Percentiles rank a stretch among this genome's conserved stretches.
phyloP scores from a whole-genome alignment of 2,113 vertebrate genomes.

The Megatriorchis doriae region DNA sequence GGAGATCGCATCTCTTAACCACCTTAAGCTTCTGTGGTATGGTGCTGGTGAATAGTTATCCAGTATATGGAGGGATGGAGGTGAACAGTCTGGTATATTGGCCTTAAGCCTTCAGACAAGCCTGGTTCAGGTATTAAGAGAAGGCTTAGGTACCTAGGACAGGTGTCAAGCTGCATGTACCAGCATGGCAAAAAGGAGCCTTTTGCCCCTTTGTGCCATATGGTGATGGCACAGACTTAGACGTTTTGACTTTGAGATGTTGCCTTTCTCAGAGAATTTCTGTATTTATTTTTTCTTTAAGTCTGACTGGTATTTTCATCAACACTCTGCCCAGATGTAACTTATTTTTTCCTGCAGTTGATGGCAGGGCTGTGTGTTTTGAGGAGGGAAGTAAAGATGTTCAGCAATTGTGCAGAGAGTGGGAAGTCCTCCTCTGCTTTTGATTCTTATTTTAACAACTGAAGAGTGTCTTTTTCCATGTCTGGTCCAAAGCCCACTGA shows the following conservation, averaged over 20 bases:
- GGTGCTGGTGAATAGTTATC: neutral
- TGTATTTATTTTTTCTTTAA: neutral
- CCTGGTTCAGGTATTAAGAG: neutral
- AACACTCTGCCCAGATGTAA: fast-evolving
- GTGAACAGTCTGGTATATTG: neutral
- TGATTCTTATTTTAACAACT: neutral
- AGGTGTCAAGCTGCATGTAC: neutral
- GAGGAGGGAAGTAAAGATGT: neutral
- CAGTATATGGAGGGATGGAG: neutral
- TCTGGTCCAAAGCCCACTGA: neutral
- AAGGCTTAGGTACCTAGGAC: neutral
- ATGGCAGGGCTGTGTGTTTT: neutral
- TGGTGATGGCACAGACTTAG: no score
- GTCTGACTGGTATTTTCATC: neutral
- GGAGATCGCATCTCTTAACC: neutral
- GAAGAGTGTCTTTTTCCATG: neutral
- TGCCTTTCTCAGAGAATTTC: neutral
- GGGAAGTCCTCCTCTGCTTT: neutral
- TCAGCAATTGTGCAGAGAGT: neutral
- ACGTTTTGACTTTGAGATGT: neutral
- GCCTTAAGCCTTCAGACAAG: neutral
- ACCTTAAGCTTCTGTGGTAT: no score
- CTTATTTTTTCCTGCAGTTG: fast-evolving
- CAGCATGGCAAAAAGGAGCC: neutral
- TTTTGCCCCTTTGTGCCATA: neutral